A percentile compares a stretch with the other conserved stretches of the same genome.
phyloP scores from a whole-genome alignment of 2,797 vertebrate genomes.

The Chelonia mydas region DNA sequence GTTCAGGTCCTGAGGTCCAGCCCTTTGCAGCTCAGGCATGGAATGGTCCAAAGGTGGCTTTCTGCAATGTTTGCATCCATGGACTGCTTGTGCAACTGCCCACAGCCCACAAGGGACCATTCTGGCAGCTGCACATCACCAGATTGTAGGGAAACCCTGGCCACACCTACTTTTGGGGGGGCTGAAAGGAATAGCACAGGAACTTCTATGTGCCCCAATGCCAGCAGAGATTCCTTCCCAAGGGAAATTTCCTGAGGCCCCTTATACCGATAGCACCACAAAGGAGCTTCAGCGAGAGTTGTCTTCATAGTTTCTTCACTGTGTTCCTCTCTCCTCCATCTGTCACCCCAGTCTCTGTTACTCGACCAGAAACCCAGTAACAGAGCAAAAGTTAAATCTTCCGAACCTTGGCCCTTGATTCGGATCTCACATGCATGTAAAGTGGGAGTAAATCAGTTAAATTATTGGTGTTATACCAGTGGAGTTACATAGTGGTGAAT shows the following conservation, averaged over 20 bases:
- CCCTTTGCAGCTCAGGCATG: not conserved
- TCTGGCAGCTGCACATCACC: not conserved
- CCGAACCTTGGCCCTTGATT: not conserved
- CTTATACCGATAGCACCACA: not conserved
- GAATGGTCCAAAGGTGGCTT: not conserved
- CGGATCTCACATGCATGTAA: not conserved
- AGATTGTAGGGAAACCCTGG: not conserved
- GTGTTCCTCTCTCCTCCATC: not conserved
- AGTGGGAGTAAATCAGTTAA: not conserved
- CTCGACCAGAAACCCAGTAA: not conserved
- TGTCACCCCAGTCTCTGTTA: not conserved
- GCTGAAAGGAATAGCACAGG: not conserved
- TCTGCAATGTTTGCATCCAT: not conserved
- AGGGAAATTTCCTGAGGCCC: not conserved
- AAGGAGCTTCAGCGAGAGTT: not conserved
- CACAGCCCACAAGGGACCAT: not conserved
- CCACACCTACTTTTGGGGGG: rapidly evolving
- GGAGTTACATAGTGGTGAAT: not conserved
- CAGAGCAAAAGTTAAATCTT: not conserved
- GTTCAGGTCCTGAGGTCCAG: rapidly evolving
- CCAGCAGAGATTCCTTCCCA: not conserved
- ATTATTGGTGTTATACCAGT: no score
- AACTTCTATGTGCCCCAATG: not conserved
- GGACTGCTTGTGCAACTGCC: rapidly evolving
- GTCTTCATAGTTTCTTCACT: not conserved